Base-by-base conservation (phyloP, 2,797 vertebrate genomes). In the Chromis chromis region DNA sequence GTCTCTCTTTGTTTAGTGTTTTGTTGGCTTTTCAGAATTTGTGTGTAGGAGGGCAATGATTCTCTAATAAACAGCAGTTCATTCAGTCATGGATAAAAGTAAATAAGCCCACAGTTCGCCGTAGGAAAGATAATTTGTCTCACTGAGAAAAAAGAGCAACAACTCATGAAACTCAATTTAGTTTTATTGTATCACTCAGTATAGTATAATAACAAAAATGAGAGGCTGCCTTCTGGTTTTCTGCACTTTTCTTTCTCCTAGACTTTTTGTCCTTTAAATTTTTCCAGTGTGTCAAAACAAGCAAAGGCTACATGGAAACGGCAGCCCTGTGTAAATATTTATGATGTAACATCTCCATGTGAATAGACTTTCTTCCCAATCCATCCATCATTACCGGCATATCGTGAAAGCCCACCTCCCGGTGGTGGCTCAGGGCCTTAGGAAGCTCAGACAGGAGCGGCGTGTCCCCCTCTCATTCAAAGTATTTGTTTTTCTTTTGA, bases 291-390 rank as follows among this genome's bases (percentile, higher is more conserved):
- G 94, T 94, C 94, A 94, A 94, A 94, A 94, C 94, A 95, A 94
- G 93, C 89, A 91, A 82, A 91, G 91, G 91, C 93, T 93, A 95
- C 94, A 95, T 95, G 94, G 94, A 94, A 94, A 94, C 95, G 95
- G 94, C 95, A 94, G 94, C 96, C 94, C 96, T 97, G 97, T 99
- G 98, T 98, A 98, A 98, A 99, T 99, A 97, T 95, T 93, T 92
- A 95, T 96, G 95, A 96, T 96, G 96, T 96, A 96, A 96, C 96
- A 96, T 94, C 95, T 96, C 93, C 93, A 94, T 94, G 96, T 96
- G 94, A 96, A 96, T 96, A 91, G 96, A 94, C 94, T 94, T 94
- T 94, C 88, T 91, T 94, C 90, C 79, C 89, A 93, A 94, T 95
- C 96, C 97, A 99, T 99, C 97, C 97, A 98, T 99, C 98, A 98